Evolutionary conservation across 2,888 invertebrate species (phyloP).

Genomic region (Lypha dubia): DNA sequence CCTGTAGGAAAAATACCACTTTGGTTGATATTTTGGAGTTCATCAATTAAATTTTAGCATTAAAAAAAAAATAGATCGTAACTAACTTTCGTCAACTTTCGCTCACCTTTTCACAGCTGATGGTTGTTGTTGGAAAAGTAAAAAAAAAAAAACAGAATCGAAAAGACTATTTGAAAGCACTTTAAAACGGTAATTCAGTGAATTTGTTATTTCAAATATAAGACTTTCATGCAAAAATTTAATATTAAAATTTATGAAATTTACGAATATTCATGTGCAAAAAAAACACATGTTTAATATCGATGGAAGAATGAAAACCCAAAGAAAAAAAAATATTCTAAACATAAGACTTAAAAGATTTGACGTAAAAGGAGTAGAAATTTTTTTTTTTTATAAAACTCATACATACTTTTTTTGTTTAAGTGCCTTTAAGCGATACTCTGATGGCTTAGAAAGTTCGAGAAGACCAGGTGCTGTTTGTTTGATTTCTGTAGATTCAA

Average conservation of each 20-base stretch:
- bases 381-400: background rate
- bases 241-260: background rate
- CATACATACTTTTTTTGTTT: slow-evolving; percentile 82
- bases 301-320: slow-evolving; percentile 28
- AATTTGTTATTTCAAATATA: background rate
- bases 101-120: too few relatives aligned
- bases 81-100: too few relatives aligned
- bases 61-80: too few relatives aligned
- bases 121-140: too few relatives aligned
- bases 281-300: slow-evolving; percentile 53
- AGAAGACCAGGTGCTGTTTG: slow-evolving; percentile 80
- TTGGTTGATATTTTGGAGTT: background rate
- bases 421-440: slow-evolving; percentile 82
- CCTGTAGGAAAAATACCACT: slow-evolving; percentile 25
- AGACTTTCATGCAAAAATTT: background rate
- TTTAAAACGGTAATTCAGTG: background rate
- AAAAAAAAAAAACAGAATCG: too few relatives aligned
- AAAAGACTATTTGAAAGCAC: too few relatives aligned
- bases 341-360: background rate
- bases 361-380: background rate
- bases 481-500: slow-evolving; percentile 76
- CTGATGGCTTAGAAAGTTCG: slow-evolving; percentile 83
- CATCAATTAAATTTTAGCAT: too few relatives aligned
- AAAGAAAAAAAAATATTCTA: slow-evolving; percentile 27
- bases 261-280: background rate